Conservation (phyloP, 2,797 vertebrate genomes). For the Antrozous pallidus region DNA sequence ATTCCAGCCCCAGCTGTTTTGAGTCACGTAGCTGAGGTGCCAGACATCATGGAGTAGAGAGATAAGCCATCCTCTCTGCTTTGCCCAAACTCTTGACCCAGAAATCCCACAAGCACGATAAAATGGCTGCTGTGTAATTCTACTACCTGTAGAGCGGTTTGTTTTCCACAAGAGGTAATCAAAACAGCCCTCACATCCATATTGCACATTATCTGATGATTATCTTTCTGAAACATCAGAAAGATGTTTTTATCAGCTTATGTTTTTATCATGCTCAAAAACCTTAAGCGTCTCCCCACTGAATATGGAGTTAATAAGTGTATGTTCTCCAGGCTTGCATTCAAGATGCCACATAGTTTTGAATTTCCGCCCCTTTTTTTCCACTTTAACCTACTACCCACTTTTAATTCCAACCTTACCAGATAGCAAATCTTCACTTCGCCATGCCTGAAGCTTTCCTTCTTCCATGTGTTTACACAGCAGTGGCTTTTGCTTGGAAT, state of each 20-base stretch:
- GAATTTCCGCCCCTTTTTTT: background rate
- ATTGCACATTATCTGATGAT: background rate
- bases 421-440: background rate
- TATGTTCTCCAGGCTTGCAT: background rate
- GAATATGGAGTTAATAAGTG: background rate
- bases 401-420: background rate
- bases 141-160: background rate
- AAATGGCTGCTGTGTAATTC: background rate
- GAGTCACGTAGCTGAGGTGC: background rate
- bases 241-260: too few species aligned
- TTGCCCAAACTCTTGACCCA: background rate
- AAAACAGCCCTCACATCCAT: background rate
- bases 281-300: background rate
- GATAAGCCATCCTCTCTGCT: background rate
- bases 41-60: background rate
- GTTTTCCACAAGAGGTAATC: background rate
- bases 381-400: background rate
- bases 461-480: background rate
- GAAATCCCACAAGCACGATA: background rate
- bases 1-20: background rate
- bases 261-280: conserved; percentile 25
- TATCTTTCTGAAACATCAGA: background rate
- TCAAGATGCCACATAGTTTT: background rate
- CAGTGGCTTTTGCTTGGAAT: background rate
- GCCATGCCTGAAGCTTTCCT: background rate